Conservation (phyloP, 2,888 invertebrate species). For the Machimus rusticus region DNA sequence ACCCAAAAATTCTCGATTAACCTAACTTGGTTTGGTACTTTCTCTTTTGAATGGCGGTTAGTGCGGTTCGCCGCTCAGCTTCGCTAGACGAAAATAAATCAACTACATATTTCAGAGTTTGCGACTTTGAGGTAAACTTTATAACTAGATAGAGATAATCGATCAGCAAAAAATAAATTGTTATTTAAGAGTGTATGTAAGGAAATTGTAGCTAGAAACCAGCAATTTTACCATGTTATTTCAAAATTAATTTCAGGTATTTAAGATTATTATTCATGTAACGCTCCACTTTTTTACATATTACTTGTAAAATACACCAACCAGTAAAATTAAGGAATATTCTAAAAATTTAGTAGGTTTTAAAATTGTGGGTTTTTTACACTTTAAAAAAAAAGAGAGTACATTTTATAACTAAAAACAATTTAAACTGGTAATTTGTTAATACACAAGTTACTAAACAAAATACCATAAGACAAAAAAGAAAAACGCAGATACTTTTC, state of each 20-base stretch:
- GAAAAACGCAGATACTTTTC: background rate
- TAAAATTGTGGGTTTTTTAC: too few relatives aligned
- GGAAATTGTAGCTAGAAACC: background rate
- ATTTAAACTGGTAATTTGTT: too few relatives aligned
- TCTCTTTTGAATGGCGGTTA: background rate
- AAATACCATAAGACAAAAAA: background rate
- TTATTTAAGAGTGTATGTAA: background rate
- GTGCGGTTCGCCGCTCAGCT: background rate
- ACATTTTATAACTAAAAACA: too few relatives aligned
- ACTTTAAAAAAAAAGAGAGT: too few relatives aligned
- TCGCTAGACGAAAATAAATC: background rate
- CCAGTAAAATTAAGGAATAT: too few relatives aligned
- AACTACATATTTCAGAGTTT: background rate
- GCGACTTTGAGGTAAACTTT: background rate
- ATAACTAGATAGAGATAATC: background rate
- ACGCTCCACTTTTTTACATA: background rate
- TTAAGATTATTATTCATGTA: background rate
- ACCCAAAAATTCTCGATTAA: background rate
- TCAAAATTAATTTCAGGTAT: background rate
- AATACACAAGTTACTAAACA: background rate
- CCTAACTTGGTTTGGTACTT: background rate
- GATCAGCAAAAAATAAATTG: background rate
- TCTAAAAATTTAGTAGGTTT: too few relatives aligned
- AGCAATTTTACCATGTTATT: background rate
- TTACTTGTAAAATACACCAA: too few relatives aligned